Conservation (phyloP, 2,797 vertebrate species). For the Bovichtus variegatus region DNA sequence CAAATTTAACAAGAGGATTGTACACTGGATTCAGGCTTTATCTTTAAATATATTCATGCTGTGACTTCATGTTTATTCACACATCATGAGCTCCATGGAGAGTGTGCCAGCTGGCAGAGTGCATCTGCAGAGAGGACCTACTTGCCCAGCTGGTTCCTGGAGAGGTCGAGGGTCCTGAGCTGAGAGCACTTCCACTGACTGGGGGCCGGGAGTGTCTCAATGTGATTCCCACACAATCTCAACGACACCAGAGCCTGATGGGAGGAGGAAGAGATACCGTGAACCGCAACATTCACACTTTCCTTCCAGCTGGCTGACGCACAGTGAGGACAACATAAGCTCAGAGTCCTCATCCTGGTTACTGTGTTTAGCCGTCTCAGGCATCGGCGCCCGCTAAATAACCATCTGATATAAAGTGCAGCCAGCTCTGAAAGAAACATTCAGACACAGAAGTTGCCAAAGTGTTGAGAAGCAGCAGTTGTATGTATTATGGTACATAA, state of each 20-base stretch:
- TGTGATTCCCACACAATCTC: conserved; percentile 91
- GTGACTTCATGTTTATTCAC: conserved; percentile 1
- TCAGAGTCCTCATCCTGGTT: no score
- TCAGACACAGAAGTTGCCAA: no score
- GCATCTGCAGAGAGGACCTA: conserved; percentile 76
- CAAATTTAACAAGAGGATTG: not conserved
- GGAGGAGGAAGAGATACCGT: conserved; percentile 37
- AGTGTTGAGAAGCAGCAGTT: no score
- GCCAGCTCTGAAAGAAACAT: no score
- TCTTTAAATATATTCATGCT: not conserved
- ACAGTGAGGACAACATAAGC: no score
- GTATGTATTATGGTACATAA: no score
- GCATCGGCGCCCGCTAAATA: no score
- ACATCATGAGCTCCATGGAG: not conserved
- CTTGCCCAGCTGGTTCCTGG: conserved; percentile 95
- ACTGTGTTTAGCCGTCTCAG: no score
- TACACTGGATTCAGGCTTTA: not conserved
- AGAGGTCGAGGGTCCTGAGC: conserved; percentile 93
- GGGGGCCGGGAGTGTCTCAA: conserved; percentile 86
- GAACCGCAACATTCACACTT: conserved; percentile 26
- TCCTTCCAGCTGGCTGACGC: no score
- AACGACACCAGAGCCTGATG: conserved; percentile 88
- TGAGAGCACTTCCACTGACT: conserved; percentile 92
- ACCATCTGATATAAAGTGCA: no score
- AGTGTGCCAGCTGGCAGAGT: conserved; percentile 13